Base-by-base conservation (phyloP, 1,140 invertebrate species). In the Platyscapa corneri region DNA sequence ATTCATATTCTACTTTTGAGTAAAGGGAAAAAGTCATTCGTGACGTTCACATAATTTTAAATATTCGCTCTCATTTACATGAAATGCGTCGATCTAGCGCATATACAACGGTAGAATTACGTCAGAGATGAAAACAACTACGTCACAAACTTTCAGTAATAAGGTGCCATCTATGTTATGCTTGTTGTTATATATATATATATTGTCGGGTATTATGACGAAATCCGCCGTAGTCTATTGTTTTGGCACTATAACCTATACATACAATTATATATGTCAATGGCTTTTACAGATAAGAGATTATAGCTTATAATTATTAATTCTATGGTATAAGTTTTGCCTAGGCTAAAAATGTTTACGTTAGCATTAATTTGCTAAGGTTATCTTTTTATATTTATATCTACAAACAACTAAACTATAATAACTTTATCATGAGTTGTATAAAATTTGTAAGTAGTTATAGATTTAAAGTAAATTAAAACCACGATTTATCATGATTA, bases 401-500 rank as follows among this genome's bases (percentile, higher is more conserved):
- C 3, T 37, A 18, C 18, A 30, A 0, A 20, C 20, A 18, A 82
- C 72, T 23, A 46, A 64, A 32, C 27, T 0, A 46, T 5, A 23
- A 27, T n/a, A n/a, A n/a, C n/a, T 60, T 76, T 23, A 86, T 30
- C 18, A 86, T 86, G 85, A 86, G 85, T 83, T 86, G 85, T 53
- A 86, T 86, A 42, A 86, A 86, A 56, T 86, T 86, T 86, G 85
- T 86, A 80, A 79, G 85, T 86, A 79, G 60, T 86, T 10, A 32
- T 65, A 27, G 1, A 16, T 0, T 42, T 32, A 0, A 20, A 60
- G n/a, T 14, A 46, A 46, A 46, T 46, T 46, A 5, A 12, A 46
- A 46, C 12, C 42, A 46, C 42, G 12, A 46, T 46, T 46, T 5
- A 46, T 7, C 12, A 46, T 12, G 5, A 46, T 46, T 46, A 46